Evolutionary conservation across 2,113 vertebrate genomes (phyloP).

Genomic region (Rattus norvegicus): GRCr8 NC_086019.1:136282501-136283000

Average conservation of each 20-base stretch:
- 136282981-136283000: neutral
- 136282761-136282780: neutral
- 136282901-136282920: neutral
- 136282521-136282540: neutral
- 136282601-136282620: neutral
- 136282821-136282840: neutral
- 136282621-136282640: neutral
- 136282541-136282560: neutral
- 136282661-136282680: neutral
- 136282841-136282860: neutral
- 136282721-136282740: neutral
- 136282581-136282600: neutral
- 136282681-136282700: neutral
- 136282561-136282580: neutral
- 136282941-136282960: neutral
- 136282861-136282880: neutral
- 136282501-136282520: neutral
- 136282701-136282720: neutral
- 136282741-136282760: neutral
- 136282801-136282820: neutral
- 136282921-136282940: neutral
- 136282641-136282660: neutral
- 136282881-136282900: neutral
- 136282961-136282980: neutral
- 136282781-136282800: neutral